These are phyloP conservation scores for Villa cingulata DNA, from an alignment of 2,888 invertebrate genomes.

Conservation along the genomic window DNA sequence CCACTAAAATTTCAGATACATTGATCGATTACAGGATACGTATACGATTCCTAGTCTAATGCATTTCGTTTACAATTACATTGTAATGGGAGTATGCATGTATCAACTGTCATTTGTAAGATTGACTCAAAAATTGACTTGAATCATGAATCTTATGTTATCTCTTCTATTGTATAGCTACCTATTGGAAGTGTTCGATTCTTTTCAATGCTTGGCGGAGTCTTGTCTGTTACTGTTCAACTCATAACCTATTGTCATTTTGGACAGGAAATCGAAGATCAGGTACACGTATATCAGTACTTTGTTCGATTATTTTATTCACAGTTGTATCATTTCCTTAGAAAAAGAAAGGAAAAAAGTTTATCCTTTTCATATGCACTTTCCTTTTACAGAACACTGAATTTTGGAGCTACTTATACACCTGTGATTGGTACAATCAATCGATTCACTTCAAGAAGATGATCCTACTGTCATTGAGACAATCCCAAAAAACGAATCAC, in stretches of 20 bases:
- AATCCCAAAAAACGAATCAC: conserved; percentile 1
- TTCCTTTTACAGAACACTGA: not conserved
- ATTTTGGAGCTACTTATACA: not conserved
- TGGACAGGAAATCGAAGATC: conserved; percentile 1
- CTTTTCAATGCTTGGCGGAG: not conserved
- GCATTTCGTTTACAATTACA: conserved; percentile 2
- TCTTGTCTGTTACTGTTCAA: not conserved
- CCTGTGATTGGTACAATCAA: conserved; percentile 2
- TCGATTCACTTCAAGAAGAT: not conserved
- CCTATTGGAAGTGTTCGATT: conserved; percentile 2
- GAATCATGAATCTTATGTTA: not conserved
- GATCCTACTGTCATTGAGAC: conserved; percentile 1
- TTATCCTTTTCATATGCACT: too few species aligned
- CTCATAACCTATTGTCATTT: conserved; percentile 2
- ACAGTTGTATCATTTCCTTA: too few species aligned
- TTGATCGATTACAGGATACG: not conserved
- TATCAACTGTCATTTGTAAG: conserved; percentile 2
- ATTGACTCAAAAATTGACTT: not conserved
- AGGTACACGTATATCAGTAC: conserved; percentile 1
- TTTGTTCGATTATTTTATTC: not conserved
- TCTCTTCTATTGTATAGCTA: not conserved
- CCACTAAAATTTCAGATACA: not conserved
- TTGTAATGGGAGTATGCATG: conserved; percentile 2
- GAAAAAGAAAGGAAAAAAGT: not conserved
- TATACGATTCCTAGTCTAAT: not conserved